Evolutionary conservation across 2,888 invertebrate genomes (phyloP), one percentile per base, ranked within the genome.

Genomic region (Ypsolopha scabrella): DNA sequence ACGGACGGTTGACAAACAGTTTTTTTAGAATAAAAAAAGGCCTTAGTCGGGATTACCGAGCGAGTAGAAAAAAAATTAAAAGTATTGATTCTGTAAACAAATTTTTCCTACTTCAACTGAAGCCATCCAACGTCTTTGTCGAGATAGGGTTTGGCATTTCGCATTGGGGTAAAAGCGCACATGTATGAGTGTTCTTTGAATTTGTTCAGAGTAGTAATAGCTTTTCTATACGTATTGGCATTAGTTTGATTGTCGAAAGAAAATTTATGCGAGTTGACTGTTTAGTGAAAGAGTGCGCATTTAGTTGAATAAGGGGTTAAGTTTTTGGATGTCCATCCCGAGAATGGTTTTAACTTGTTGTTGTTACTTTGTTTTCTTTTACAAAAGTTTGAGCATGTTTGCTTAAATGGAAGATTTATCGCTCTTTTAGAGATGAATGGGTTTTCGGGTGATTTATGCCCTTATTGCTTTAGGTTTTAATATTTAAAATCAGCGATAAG

Each of bases 251-350:
- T 81, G 82, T 80, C 83, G 78, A 80, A 82, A 75, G 75, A 77
- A 24, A 79, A 85, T 85, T 85, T 85, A 86, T 86, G 85, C 64
- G 80, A 82, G 72, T 85, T 82, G 70, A 70, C 76, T 82, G 75
- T 82, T 79, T 14, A 24, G 44, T 50, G 41, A 36, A 50, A 35
- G 33, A 46, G 33, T 41, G 35, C 24, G 34, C 43, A 41, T 51
- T 35, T 74, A 78, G 78, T 82, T 79, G 80, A 78, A 80, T 79
- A 82, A 80, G 81, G 83, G 79, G 81, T 82, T 81, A 77, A 82
- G 72, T 80, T 80, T 82, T 77, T 71, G 72, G 67, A 62, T 63
- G 59, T 65, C 71, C 57, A 65, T 65, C 65, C 63, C 64, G 52
- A 54, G 54, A 60, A 56, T 64, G 63, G 60, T 55, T 56, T 57